Conservation (phyloP, 1,140 invertebrate species). For the Sinella curviseta region DNA sequence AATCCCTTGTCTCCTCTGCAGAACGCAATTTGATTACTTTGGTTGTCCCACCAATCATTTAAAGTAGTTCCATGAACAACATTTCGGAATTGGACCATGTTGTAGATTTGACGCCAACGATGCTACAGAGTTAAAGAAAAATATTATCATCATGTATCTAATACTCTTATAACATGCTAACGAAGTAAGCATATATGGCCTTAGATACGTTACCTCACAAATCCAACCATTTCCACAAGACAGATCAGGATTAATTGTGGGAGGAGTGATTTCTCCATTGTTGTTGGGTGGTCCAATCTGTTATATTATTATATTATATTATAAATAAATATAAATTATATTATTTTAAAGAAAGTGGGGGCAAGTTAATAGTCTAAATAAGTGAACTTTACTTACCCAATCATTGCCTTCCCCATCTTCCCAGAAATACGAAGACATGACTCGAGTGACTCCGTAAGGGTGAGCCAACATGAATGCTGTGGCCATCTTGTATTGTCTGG, state of each 20-base stretch:
- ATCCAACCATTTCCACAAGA: conserved; percentile 78
- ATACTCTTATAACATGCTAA: not conserved
- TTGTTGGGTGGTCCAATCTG: conserved; percentile 65
- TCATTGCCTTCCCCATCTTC: conserved; percentile 46
- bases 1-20: conserved; percentile 54
- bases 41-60: conserved; percentile 56
- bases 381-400: conserved; percentile 13
- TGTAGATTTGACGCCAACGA: conserved; percentile 63
- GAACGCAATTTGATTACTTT: conserved; percentile 56
- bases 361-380: not conserved
- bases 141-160: conserved; percentile 1
- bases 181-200: conserved; percentile 52
- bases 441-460: conserved; percentile 56
- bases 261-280: conserved; percentile 65
- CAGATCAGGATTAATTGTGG: conserved; percentile 65
- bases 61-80: conserved; percentile 56
- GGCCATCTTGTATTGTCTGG: conserved; percentile 64
- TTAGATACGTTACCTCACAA: conserved; percentile 86
- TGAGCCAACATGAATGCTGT: conserved; percentile 62
- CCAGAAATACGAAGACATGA: conserved; percentile 55
- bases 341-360: not conserved
- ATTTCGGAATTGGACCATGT: conserved; percentile 77
- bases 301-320: too few species aligned
- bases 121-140: too few species aligned
- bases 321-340: too few species aligned